phyloP scores from a whole-genome alignment of 2,113 vertebrate species.

The Bettongia penicillata region DNA sequence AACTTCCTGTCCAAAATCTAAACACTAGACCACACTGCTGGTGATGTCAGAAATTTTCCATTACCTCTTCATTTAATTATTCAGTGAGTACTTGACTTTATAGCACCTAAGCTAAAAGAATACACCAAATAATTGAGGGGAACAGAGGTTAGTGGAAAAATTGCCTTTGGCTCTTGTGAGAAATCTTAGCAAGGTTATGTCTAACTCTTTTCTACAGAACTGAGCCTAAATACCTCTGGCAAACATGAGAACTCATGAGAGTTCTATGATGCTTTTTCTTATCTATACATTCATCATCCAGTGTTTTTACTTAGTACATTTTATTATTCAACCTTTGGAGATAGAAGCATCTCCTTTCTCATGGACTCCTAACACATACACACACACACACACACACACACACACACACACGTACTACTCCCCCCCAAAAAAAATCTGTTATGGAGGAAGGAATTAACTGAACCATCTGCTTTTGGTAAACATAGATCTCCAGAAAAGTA shows the following conservation, averaged over 20 bases:
- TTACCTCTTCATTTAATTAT: not conserved
- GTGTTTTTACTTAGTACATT: not conserved
- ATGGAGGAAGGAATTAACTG: not conserved
- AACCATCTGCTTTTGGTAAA: not conserved
- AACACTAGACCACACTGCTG: not conserved
- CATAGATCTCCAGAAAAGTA: not conserved
- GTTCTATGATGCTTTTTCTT: not conserved
- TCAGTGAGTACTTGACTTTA: not conserved
- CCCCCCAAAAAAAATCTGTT: not conserved
- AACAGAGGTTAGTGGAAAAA: slow-evolving; percentile 28
- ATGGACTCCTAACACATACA: not conserved
- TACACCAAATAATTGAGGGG: slow-evolving; percentile 17
- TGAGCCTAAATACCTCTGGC: not conserved
- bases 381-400: not conserved
- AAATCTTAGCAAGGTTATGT: not conserved
- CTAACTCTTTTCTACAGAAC: slow-evolving; percentile 26
- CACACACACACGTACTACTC: no score
- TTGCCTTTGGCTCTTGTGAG: slow-evolving; percentile 4
- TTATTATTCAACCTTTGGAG: not conserved
- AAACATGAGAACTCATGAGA: not conserved
- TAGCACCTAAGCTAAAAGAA: slow-evolving; percentile 29
- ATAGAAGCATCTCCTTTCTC: not conserved
- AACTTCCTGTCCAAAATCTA: not conserved
- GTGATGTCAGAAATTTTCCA: not conserved
- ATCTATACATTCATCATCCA: not conserved